A percentile compares a stretch with the other conserved stretches of the same genome.
Conservation (phyloP, 2,797 vertebrate genomes). For the Myotis myotis region DNA sequence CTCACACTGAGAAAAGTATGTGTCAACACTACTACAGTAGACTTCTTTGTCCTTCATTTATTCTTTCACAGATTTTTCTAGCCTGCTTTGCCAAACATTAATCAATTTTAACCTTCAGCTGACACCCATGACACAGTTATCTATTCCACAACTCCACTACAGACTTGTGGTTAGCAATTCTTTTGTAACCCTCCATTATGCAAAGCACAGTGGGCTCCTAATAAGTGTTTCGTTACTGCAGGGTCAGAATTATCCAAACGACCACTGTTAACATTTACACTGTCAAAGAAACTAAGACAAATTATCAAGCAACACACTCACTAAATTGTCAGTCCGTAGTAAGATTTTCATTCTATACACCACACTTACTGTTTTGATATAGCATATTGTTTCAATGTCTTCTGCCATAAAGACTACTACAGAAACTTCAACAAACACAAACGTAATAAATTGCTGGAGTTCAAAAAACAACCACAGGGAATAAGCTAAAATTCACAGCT, state of each 20-base stretch:
- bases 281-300: slow-evolving; percentile 41
- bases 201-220: background rate
- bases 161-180: background rate
- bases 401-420: slow-evolving; percentile 15
- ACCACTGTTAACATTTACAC: slow-evolving; percentile 8
- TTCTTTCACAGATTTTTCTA: slow-evolving; percentile 28
- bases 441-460: background rate
- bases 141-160: background rate
- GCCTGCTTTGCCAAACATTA: slow-evolving; percentile 15
- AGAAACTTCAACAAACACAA: background rate
- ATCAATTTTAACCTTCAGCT: slow-evolving; percentile 28
- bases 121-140: background rate
- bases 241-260: slow-evolving; percentile 16
- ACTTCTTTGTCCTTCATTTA: background rate
- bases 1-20: slow-evolving; percentile 12
- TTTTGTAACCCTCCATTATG: background rate
- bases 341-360: slow-evolving; percentile 21
- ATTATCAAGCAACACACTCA: background rate
- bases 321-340: background rate
- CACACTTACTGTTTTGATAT: slow-evolving; percentile 5
- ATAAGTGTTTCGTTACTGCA: slow-evolving; percentile 7
- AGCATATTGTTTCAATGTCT: background rate
- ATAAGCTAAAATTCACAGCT: slow-evolving; percentile 35
- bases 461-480: slow-evolving; percentile 24
- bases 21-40: slow-evolving; percentile 5